These are phyloP conservation scores for Lordiphosa fenestrarum DNA, from an alignment of 2,888 invertebrate genomes.

Conservation along the genomic window DNA sequence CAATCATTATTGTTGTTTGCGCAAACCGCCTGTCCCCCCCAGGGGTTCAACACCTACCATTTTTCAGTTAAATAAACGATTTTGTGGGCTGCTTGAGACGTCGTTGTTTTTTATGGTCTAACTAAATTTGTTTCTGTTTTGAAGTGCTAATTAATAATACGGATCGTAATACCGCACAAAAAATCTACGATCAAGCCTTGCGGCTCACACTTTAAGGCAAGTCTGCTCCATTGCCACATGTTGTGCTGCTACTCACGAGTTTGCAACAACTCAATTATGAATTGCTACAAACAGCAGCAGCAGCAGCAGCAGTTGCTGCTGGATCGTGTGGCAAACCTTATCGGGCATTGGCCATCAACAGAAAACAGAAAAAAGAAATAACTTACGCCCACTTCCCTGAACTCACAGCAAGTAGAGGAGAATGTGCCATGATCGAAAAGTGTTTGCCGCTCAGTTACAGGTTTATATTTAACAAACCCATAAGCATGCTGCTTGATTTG, in stretches of 20 bases:
- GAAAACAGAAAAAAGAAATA: constrained; percentile 8
- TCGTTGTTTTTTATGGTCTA: constrained; percentile 13
- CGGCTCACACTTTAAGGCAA: constrained; percentile 14
- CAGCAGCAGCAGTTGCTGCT: constrained; percentile 15
- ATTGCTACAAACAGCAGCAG: constrained; percentile 6
- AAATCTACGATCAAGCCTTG: constrained; percentile 45
- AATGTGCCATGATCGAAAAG: not conserved
- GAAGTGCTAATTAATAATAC: constrained; percentile 62
- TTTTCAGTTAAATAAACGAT: constrained; percentile 38
- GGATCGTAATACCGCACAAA: constrained; percentile 25
- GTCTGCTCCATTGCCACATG: constrained; percentile 6
- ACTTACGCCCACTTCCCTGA: constrained; percentile 6
- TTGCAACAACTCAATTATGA: constrained; percentile 37
- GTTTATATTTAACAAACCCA: too few relatives aligned
- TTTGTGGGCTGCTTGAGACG: constrained; percentile 6
- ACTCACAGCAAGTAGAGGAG: not conserved
- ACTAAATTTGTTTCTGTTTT: constrained; percentile 29
- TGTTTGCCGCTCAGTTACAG: constrained; percentile 3
- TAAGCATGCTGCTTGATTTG: too few relatives aligned
- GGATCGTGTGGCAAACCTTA: constrained; percentile 55
- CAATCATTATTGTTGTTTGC: constrained; percentile 51
- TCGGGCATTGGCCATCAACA: constrained; percentile 51
- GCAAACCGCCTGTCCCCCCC: constrained; percentile 36
- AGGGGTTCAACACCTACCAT: constrained; percentile 62
- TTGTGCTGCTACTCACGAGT: constrained; percentile 38